Conservation (phyloP, 2,113 vertebrate species). For the Daubentonia madagascariensis region DNA sequence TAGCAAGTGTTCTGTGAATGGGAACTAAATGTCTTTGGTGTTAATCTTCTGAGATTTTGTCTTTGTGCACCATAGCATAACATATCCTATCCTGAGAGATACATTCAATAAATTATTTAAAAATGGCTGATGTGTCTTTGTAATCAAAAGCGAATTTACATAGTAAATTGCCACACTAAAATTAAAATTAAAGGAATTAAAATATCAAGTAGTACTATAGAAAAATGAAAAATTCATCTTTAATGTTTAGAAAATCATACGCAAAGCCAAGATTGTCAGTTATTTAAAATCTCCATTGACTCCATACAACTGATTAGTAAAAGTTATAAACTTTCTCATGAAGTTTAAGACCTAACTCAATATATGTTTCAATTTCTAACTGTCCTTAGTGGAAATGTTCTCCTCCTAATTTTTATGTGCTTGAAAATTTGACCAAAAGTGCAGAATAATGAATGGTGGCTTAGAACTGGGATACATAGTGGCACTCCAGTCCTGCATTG, state of each 20-base stretch:
- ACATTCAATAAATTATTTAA: constrained; percentile 24
- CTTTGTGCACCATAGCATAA: neutral
- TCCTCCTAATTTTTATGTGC: neutral
- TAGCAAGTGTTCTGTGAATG: neutral
- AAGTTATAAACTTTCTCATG: neutral
- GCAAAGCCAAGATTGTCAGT: neutral
- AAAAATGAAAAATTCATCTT: neutral
- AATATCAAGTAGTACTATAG: neutral
- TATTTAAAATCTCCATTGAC: neutral
- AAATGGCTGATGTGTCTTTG: neutral
- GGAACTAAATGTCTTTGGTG: neutral
- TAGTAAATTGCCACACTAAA: neutral
- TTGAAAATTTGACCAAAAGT: neutral
- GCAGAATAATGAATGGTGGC: fast-evolving
- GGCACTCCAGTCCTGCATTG: fast-evolving
- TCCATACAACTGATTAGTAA: neutral
- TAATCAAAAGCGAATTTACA: neutral
- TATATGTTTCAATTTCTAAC: neutral
- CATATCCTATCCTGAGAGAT: neutral
- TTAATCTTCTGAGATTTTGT: neutral
- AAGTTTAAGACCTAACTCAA: neutral
- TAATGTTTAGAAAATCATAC: neutral
- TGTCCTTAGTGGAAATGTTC: neutral
- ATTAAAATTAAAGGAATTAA: too few species aligned
- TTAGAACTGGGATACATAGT: fast-evolving